Evolutionary conservation across 1,140 invertebrate genomes (phyloP), one percentile per base, ranked within the genome.

Genomic region (Asbolus verrucosus): DNA sequence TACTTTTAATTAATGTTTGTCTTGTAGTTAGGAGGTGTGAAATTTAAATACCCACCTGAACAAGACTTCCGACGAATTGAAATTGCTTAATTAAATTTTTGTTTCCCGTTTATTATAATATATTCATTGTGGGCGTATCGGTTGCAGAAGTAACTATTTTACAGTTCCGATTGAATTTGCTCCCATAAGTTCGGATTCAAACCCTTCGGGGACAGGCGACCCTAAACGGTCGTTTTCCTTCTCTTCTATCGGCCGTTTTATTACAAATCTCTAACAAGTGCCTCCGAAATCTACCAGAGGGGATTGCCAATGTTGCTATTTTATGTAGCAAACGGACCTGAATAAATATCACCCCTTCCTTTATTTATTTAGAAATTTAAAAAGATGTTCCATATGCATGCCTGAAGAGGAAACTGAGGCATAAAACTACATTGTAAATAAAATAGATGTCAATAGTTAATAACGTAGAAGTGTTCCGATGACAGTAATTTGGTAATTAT

Each of bases 231-330:
- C 74, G 71, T 73, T 73, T 67, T 71, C 69, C 61, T 69, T 71
- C 68, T 66, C 70, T 73, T 74, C 71, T 69, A 71, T 69, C 69
- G 70, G 70, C 69, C 71, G 65, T 73, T 77, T 77, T 67, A 71
- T 72, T 72, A 65, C 70, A 73, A 75, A 77, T 75, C 71, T 71
- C 73, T 54, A 65, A 61, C 68, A 70, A 75, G 72, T 74, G 72
- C 70, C 69, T 61, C 39, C 21, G 65, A 74, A 75, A 72, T 72
- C 76, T 75, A 76, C 72, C 76, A 77, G 76, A 76, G 76, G 76
- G 76, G 71, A 76, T 76, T 76, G 75, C 43, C 39, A 66, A 71
- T 59, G 54, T 71, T 62, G 24, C 24, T 3, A 27, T 27, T 27
- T 27, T 3, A n/a, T 50, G 16, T 30, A 30, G 27, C 27, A 30